Evolutionary conservation across 2,113 vertebrate genomes (phyloP).

Genomic region (Pantherophis guttatus): DNA sequence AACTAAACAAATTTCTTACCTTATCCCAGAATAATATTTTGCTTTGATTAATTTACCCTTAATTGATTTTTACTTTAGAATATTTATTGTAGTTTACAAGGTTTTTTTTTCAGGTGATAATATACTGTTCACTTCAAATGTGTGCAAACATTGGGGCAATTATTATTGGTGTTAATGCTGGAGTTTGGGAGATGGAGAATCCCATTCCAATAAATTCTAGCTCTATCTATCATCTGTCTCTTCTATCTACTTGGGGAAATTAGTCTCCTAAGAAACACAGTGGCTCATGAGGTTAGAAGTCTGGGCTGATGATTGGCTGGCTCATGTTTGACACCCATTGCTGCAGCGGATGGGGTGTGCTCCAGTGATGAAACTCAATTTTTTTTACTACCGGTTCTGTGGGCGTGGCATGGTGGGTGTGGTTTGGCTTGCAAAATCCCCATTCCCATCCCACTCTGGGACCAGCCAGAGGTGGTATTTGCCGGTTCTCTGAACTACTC

Average conservation of each 20-base stretch:
- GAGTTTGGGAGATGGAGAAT: background rate
- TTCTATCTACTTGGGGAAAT: background rate
- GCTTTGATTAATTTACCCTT: background rate
- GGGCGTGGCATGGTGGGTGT: too few species aligned
- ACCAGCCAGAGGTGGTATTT: too few species aligned
- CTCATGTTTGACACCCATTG: too few species aligned
- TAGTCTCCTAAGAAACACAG: background rate
- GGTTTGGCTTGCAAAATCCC: too few species aligned
- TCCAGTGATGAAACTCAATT: too few species aligned
- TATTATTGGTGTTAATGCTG: background rate
- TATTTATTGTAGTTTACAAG: background rate
- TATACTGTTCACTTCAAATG: background rate
- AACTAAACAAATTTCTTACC: background rate
- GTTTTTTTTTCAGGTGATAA: background rate
- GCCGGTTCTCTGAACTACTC: too few species aligned
- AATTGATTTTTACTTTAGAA: background rate
- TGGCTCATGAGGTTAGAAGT: background rate
- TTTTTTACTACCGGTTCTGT: too few species aligned
- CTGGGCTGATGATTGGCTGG: background rate
- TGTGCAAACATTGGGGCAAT: background rate
- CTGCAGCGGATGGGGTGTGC: too few species aligned
- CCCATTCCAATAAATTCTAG: background rate
- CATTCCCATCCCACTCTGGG: too few species aligned
- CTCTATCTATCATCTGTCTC: background rate
- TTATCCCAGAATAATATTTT: background rate